Conservation (phyloP, 2,888 invertebrate genomes). For the Orthosia gracilis region DNA sequence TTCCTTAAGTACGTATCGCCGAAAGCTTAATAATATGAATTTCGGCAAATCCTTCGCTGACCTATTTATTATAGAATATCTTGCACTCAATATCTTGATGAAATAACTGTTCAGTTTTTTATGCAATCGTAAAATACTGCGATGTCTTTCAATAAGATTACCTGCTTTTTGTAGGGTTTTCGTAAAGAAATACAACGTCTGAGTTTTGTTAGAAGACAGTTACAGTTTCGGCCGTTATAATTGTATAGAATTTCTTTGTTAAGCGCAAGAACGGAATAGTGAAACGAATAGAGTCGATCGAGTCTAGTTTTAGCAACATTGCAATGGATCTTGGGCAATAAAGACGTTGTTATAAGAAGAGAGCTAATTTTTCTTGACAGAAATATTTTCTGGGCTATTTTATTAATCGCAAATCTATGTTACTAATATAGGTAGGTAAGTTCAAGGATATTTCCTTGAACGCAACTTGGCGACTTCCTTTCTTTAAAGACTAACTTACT, state of each 20-base stretch:
- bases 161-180: slow-evolving; percentile 87
- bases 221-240: slow-evolving; percentile 91
- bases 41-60: slow-evolving; percentile 79
- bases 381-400: background rate
- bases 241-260: slow-evolving; percentile 90
- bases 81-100: slow-evolving; percentile 78
- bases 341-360: background rate
- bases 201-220: slow-evolving; percentile 88
- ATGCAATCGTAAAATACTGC: slow-evolving; percentile 78
- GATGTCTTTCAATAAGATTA: slow-evolving; percentile 84
- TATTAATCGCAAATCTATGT: no score
- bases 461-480: no score
- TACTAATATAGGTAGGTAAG: no score
- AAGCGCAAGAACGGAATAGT: slow-evolving; percentile 75
- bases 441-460: no score
- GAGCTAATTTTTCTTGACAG: background rate
- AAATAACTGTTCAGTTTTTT: slow-evolving; percentile 84
- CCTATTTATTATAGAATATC: slow-evolving; percentile 87
- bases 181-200: slow-evolving; percentile 80
- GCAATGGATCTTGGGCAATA: background rate
- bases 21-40: slow-evolving; percentile 87
- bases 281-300: slow-evolving; percentile 71
- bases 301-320: slow-evolving; percentile 2
- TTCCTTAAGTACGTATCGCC: slow-evolving; percentile 76
- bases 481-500: no score